Base-by-base conservation (phyloP, 2,797 vertebrate species). In the Pteropus rufus region DNA sequence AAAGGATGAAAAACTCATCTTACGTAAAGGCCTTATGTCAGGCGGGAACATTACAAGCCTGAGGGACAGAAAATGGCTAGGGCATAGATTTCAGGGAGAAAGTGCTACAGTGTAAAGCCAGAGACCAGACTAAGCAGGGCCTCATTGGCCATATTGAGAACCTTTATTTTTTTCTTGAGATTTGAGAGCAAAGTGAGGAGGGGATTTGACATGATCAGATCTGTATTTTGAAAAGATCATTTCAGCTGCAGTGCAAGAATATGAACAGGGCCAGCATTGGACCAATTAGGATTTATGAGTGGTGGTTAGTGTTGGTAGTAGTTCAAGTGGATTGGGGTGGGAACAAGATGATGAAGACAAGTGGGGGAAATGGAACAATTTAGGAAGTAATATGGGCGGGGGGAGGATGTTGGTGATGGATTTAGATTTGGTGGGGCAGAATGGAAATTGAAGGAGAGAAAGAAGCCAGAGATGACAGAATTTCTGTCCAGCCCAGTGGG, bases 191-290 rank as follows among this genome's bases (percentile, higher is more conserved):
- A 64, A 94, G 7, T 29, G 16, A 10, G 29, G 1, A 70, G 49
- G 29, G 23, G 36, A 70, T 83, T 75, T 94, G 62, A 87, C 36
- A 31, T 39, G 44, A 88, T 91, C 62, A 70, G 18, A 67, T 46
- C 46, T 60, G 26, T 92, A 36, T 91, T 93, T 97, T 75, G 31
- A 52, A 93, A 88, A 95, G 70, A 36, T 91, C 46, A 80, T 70
- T 75, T 46, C 75, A 65, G 12, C 64, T 93, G 4, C 49, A 46
- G 15, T 70, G 77, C 67, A 7, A 73, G 46, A 79, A 52, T 11
- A 41, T 10, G 49, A 72, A 39, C 39, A 21, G 46, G 36, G 16
- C 41, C 83, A 89, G 29, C 21, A 24, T 3, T 89, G 69, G 21
- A 82, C 31, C 26, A 80, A 24, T 58, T 82, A 84, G 39, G 19